These are phyloP conservation scores for Eristalis pertinax DNA, from an alignment of 2,888 invertebrate genomes.

Conservation along the genomic window DNA sequence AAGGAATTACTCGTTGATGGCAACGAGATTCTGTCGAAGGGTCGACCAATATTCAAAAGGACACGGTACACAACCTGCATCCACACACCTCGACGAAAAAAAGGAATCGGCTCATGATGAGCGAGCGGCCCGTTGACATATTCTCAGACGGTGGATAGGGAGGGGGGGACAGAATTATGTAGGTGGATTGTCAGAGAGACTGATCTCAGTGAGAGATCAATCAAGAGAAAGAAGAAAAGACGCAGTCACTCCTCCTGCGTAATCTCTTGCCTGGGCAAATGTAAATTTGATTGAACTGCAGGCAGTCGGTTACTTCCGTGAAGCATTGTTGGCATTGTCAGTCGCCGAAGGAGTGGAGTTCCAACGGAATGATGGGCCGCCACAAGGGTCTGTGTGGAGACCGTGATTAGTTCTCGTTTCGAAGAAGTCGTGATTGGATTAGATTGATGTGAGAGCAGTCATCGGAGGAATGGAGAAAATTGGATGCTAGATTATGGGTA, in stretches of 20 bases:
- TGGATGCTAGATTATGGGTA: too few relatives aligned
- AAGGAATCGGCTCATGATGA: slow-evolving; percentile 24
- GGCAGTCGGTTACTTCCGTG: neutral
- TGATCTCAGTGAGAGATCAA: slow-evolving; percentile 48
- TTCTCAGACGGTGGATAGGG: too few relatives aligned
- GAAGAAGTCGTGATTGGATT: neutral
- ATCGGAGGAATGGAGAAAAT: too few relatives aligned
- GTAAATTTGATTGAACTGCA: neutral
- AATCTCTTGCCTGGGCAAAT: neutral
- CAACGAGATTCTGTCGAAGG: slow-evolving; percentile 38
- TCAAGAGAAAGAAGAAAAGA: slow-evolving; percentile 24
- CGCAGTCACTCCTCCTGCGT: neutral
- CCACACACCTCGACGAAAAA: slow-evolving; percentile 17
- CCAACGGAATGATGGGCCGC: neutral
- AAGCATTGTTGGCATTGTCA: neutral
- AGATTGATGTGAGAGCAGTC: neutral
- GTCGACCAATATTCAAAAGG: slow-evolving; percentile 30
- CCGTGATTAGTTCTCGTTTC: neutral
- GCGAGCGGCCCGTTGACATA: neutral
- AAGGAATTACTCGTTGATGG: slow-evolving; percentile 36
- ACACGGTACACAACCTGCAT: neutral
- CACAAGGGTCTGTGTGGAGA: neutral
- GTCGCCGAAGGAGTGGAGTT: neutral
- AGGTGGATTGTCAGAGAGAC: slow-evolving; percentile 24
- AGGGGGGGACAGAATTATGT: slow-evolving; percentile 22